Conservation (phyloP, 2,797 vertebrate species). For the Chrosomus eos region DNA sequence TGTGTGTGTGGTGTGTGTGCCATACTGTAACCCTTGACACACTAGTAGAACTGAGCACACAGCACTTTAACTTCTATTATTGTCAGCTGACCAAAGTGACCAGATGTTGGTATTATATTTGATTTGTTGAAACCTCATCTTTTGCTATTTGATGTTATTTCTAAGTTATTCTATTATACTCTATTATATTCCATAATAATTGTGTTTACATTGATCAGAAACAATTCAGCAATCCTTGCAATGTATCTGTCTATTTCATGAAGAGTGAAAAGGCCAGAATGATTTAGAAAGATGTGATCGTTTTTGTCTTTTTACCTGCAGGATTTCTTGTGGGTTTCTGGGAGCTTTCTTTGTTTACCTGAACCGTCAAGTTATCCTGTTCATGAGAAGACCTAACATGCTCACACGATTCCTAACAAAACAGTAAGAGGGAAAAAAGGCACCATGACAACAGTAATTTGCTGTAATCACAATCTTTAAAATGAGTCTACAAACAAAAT, state of each 20-base stretch:
- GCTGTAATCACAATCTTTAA: conserved; percentile 1
- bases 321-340: conserved; percentile 86
- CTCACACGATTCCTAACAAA: conserved; percentile 83
- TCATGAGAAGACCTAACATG: conserved; percentile 76
- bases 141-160: not conserved
- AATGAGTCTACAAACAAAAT: not conserved
- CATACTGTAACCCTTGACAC: conserved; percentile 9
- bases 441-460: not conserved
- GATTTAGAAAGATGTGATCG: not conserved
- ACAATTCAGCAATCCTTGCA: not conserved
- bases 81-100: not conserved
- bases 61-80: conserved; percentile 3
- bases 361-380: conserved; percentile 86
- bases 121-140: not conserved
- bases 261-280: not conserved
- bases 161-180: not conserved
- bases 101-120: conserved; percentile 10
- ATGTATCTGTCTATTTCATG: not conserved
- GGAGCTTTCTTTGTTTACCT: conserved; percentile 89
- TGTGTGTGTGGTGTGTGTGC: no score
- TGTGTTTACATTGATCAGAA: not conserved
- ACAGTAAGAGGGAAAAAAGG: conserved; percentile 72
- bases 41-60: conserved; percentile 8
- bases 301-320: conserved; percentile 56
- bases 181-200: not conserved